These are phyloP conservation scores for Lathronympha strigana DNA, from an alignment of 2,888 invertebrate species.

Conservation along the genomic window DNA sequence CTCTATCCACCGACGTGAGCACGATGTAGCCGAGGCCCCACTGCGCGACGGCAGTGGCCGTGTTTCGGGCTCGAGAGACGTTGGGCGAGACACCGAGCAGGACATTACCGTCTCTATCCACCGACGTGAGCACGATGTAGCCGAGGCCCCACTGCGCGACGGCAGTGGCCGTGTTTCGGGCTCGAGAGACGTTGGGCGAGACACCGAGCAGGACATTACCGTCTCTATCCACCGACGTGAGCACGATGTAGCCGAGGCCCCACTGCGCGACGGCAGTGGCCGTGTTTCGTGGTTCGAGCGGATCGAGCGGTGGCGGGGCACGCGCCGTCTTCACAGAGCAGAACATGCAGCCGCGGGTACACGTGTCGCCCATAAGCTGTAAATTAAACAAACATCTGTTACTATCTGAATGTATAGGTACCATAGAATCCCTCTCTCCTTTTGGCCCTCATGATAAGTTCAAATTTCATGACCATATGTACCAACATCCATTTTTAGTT, in stretches of 20 bases:
- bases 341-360: constrained; percentile 98
- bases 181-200: no score
- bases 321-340: constrained; percentile 99
- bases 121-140: constrained; percentile 98
- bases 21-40: constrained; percentile 96
- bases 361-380: constrained; percentile 98
- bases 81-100: no score
- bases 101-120: constrained; percentile 96
- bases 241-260: constrained; percentile 98
- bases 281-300: constrained; percentile 95
- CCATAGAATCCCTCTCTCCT: no score
- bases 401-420: no score
- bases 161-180: constrained; percentile 97
- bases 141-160: constrained; percentile 97
- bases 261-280: constrained; percentile 96
- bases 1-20: constrained; percentile 98
- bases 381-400: neutral
- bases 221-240: constrained; percentile 99
- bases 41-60: no score
- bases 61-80: no score
- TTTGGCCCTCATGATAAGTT: no score
- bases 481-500: no score
- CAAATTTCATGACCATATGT: no score
- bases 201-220: constrained; percentile 87
- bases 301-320: constrained; percentile 94